Conservation (phyloP, 2,888 invertebrate genomes). For the Oscheius sp. region DNA sequence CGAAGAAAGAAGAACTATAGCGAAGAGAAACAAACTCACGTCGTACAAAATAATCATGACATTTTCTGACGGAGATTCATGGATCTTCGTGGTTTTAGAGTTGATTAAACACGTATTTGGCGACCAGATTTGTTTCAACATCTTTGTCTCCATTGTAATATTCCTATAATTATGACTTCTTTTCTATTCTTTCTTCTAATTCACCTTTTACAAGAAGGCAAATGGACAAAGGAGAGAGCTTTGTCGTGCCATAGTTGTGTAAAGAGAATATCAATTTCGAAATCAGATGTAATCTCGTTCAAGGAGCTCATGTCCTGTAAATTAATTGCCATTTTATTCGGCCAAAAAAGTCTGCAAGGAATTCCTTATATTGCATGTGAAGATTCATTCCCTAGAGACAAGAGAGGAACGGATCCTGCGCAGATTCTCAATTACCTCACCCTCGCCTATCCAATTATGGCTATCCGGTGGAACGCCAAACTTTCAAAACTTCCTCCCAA, state of each 20-base stretch:
- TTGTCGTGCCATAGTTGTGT: constrained; percentile 69
- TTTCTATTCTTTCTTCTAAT: background rate
- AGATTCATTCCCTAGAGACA: constrained; percentile 1
- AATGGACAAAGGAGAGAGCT: constrained; percentile 57
- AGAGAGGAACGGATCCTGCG: constrained; percentile 16
- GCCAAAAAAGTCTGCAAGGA: too few relatives aligned
- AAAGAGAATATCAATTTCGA: constrained; percentile 70
- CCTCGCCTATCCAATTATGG: constrained; percentile 26
- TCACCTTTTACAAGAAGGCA: constrained; percentile 57
- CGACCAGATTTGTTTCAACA: constrained; percentile 67
- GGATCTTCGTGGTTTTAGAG: constrained; percentile 67
- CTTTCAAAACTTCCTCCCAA: background rate
- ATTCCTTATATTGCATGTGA: background rate
- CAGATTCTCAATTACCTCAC: constrained; percentile 25
- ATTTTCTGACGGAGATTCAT: constrained; percentile 69
- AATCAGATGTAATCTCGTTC: constrained; percentile 70
- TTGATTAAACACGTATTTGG: constrained; percentile 70
- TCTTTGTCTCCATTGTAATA: constrained; percentile 68
- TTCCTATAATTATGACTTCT: constrained; percentile 44
- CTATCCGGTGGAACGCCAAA: background rate
- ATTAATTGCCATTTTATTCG: background rate
- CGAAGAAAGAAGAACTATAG: background rate
- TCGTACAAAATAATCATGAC: constrained; percentile 43
- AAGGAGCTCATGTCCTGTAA: constrained; percentile 68
- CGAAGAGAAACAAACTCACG: constrained; percentile 2